A percentile compares a stretch with the other conserved stretches of the same genome.
Evolutionary conservation across 2,113 vertebrate species (phyloP).

Genomic region (Xenus cinereus): DNA sequence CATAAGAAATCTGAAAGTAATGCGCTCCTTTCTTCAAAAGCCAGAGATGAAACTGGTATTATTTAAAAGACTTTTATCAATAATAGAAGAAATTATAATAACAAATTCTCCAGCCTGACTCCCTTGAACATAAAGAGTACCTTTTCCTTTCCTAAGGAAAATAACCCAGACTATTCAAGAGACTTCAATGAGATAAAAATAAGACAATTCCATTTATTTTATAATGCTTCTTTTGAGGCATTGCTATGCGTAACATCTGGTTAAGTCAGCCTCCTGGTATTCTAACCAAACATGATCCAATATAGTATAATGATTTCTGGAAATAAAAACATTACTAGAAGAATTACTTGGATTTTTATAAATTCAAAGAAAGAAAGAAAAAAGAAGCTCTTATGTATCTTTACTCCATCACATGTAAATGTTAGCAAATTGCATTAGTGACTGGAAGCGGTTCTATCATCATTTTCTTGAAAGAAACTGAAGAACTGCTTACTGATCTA

Average conservation of each 20-base stretch:
- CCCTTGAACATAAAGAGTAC: not conserved
- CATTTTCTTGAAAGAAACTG: not conserved
- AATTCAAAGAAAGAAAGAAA: not conserved
- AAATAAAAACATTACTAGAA: conserved; percentile 31
- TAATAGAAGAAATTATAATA: not conserved
- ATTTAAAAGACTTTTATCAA: not conserved
- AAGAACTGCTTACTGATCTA: not conserved
- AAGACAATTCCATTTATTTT: not conserved
- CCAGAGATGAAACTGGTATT: not conserved
- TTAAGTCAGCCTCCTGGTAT: not conserved
- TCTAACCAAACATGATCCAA: not conserved
- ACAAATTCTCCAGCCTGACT: not conserved
- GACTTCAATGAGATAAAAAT: not conserved
- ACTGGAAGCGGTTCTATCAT: not conserved
- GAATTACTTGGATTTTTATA: not conserved
- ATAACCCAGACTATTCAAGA: not conserved
- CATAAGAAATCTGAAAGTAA: not conserved
- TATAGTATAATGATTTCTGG: conserved; percentile 34
- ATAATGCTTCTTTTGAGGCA: not conserved
- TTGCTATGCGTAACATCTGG: not conserved
- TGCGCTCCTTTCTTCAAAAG: not conserved
- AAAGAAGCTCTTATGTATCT: not conserved
- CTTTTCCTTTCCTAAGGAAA: not conserved
- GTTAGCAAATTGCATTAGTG: not conserved
- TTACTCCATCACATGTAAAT: not conserved